Base-by-base conservation (phyloP, 2,113 vertebrate genomes). In the Microcebus murinus region DNA sequence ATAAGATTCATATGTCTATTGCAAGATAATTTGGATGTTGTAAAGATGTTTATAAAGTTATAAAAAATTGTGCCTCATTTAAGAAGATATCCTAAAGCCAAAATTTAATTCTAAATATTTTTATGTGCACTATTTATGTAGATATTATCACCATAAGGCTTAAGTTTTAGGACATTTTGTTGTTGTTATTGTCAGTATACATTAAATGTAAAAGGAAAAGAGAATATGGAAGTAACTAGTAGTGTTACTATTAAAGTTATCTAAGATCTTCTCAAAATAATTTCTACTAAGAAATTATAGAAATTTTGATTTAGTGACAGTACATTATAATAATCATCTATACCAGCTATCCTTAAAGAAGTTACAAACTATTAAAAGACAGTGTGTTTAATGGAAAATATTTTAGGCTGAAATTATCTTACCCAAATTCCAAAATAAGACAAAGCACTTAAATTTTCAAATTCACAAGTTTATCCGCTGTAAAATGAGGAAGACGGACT, bases 21-120 rank as follows among this genome's bases (percentile, higher is more conserved):
- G 80, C 48, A 96, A 95, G 91, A 92, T 95, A 86, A 96, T 96
- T 94, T 92, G 55, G 34, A 83, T 94, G 21, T 70, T 90, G 36
- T 92, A 63, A 77, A 96, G 52, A 87, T 79, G 93, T 90, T 74
- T 94, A 95, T 57, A 93, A 87, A 96, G 31, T 95, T 95, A 57
- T 94, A 15, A 94, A 70, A 57, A 67, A 84, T 20, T 87, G 59
- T 36, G 15, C 73, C 71, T 97, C 76, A 93, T 96, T 95, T 94
- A 70, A 59, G 36, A 96, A 95, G 59, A 94, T 87, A 4, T 21
- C 88, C 80, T 93, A 85, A 74, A 94, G 95, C 84, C 68, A 90
- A 95, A 94, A 90, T 93, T 9, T 87, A 94, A 94, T 96, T 94
- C 70, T 83, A 88, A 95, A 73, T 96, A 94, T 82, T 89, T 83